phyloP scores from a whole-genome alignment of 2,888 invertebrate genomes.

The Hyalella azteca region DNA sequence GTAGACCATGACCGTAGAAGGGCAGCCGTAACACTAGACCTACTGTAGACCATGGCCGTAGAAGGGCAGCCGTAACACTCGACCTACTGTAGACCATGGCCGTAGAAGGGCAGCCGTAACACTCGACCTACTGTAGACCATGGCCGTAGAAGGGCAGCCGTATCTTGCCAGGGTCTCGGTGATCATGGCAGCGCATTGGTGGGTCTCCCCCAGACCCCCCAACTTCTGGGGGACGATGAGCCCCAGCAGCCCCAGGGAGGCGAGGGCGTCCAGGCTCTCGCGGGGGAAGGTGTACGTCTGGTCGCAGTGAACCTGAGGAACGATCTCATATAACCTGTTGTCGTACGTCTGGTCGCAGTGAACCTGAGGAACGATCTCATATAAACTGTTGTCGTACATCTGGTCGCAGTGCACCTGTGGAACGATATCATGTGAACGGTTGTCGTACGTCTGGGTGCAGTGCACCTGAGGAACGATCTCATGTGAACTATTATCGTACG shows the following conservation, averaged over 20 bases:
- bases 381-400: too few species aligned
- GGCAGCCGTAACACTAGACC: too few species aligned
- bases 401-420: slow-evolving; percentile 45
- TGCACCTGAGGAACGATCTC: too few species aligned
- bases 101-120: too few species aligned
- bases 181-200: slow-evolving; percentile 44
- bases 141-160: slow-evolving; percentile 55
- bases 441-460: slow-evolving; percentile 45
- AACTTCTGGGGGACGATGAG: slow-evolving; percentile 48
- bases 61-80: too few species aligned
- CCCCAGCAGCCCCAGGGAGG: slow-evolving; percentile 52
- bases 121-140: slow-evolving; percentile 54
- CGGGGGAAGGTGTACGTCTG: slow-evolving; percentile 49
- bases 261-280: slow-evolving; percentile 48
- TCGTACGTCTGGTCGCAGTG: too few species aligned
- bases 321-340: too few species aligned
- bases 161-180: slow-evolving; percentile 54
- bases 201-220: slow-evolving; percentile 48
- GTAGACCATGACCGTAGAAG: neutral
- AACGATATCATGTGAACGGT: slow-evolving; percentile 46
- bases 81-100: neutral
- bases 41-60: neutral
- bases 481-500: too few species aligned
- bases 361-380: too few species aligned
- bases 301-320: slow-evolving; percentile 48